Percentiles rank a stretch among this genome's conserved stretches.
Conservation (phyloP, 1,140 invertebrate species). For the Drosophila tani region DNA sequence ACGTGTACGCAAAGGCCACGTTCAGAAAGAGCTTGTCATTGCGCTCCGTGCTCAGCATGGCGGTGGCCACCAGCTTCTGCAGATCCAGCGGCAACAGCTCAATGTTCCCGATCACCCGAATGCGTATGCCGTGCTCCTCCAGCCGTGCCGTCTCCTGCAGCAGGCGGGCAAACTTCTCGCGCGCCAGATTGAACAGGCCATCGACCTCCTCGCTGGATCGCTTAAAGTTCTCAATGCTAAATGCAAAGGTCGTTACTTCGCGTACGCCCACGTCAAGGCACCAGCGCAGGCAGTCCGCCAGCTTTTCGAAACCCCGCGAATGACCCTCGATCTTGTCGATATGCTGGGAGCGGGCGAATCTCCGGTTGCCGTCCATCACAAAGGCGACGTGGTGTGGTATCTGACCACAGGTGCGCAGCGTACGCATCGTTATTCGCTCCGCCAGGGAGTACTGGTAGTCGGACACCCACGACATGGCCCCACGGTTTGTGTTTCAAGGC, state of each 20-base stretch:
- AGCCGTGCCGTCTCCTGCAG: conserved; percentile 95
- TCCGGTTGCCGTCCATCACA: conserved; percentile 99
- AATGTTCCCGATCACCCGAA: conserved; percentile 96
- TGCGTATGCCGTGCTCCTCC: conserved; percentile 93
- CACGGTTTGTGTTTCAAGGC: not conserved
- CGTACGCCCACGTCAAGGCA: conserved; percentile 90
- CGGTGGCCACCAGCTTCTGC: conserved; percentile 90
- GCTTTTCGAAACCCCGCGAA: conserved; percentile 96
- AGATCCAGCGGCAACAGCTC: conserved; percentile 92
- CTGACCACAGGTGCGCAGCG: conserved; percentile 91
- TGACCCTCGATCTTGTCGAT: conserved; percentile 94
- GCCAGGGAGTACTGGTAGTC: conserved; percentile 91
- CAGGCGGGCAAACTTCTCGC: conserved; percentile 94
- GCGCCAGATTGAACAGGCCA: conserved; percentile 94
- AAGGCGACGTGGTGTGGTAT: conserved; percentile 97
- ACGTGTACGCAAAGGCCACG: conserved; percentile 97
- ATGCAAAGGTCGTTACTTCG: conserved; percentile 99
- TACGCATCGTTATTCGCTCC: conserved; percentile 91
- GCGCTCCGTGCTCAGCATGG: conserved; percentile 91
- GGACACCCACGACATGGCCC: conserved; percentile 91
- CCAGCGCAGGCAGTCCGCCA: conserved; percentile 97
- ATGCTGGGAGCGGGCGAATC: conserved; percentile 94
- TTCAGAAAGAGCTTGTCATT: conserved; percentile 95
- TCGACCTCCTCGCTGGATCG: conserved; percentile 96
- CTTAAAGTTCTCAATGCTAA: conserved; percentile 99